phyloP scores from a whole-genome alignment of 2,888 invertebrate species.

The Platypus cylindrus region DNA sequence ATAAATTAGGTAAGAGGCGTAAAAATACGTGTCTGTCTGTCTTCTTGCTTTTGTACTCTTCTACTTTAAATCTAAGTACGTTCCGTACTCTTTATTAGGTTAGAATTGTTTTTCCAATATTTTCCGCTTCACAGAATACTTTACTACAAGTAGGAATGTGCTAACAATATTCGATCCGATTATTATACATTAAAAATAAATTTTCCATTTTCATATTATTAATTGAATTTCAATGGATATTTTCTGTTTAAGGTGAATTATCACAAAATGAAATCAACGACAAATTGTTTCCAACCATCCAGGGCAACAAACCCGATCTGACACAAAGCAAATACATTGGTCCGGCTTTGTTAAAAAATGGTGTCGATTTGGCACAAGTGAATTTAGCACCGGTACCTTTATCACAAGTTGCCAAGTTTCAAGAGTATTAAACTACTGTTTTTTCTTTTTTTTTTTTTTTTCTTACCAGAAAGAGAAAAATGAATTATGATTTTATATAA shows the following conservation, averaged over 20 bases:
- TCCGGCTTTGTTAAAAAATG: slow-evolving; percentile 8
- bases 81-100: neutral
- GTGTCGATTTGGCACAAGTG: slow-evolving; percentile 9
- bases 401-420: slow-evolving; percentile 7
- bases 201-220: neutral
- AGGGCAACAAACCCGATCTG: no score
- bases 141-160: neutral
- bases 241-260: slow-evolving; percentile 9
- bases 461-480: no score
- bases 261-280: slow-evolving; percentile 10
- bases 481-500: no score
- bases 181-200: neutral
- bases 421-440: no score
- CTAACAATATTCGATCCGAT: neutral
- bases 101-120: neutral
- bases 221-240: neutral
- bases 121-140: neutral
- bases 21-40: neutral
- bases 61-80: neutral
- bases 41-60: neutral
- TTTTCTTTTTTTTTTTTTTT: no score
- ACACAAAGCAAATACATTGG: slow-evolving; percentile 6
- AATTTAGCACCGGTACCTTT: slow-evolving; percentile 10
- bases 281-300: neutral
- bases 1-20: slow-evolving; percentile 13